Conservation (phyloP, 2,888 invertebrate species). For the Tortrix viridana region DNA sequence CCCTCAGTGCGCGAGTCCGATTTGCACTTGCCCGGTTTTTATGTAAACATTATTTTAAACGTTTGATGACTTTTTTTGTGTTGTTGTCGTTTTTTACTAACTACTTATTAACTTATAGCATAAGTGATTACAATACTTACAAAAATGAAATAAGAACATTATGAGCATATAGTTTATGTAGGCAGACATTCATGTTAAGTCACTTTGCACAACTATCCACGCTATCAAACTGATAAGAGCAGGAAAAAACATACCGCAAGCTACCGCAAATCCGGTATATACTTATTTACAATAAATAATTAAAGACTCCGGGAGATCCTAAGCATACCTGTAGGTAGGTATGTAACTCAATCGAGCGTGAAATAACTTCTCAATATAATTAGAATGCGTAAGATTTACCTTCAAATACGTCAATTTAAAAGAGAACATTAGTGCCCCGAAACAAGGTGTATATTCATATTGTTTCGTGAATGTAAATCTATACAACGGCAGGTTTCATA, state of each 20-base stretch:
- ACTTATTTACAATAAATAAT: neutral
- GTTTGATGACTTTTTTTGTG: no score
- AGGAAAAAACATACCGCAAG: neutral
- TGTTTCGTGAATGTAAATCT: neutral
- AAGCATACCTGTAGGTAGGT: neutral
- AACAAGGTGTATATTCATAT: neutral
- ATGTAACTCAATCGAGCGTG: constrained; percentile 1
- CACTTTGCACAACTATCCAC: no score
- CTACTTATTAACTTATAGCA: no score
- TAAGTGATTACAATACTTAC: no score
- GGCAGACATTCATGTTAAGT: no score
- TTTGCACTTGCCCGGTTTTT: no score
- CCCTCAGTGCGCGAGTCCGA: no score
- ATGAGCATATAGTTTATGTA: no score
- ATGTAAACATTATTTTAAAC: no score
- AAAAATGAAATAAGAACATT: no score
- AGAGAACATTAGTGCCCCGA: neutral
- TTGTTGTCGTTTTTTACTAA: no score
- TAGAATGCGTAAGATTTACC: neutral
- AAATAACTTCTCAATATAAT: constrained; percentile 2
- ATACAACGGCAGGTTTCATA: neutral
- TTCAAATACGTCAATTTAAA: neutral
- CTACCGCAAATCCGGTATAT: constrained; percentile 1
- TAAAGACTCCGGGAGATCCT: neutral
- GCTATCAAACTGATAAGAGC: no score